Evolutionary conservation across 2,113 vertebrate species (phyloP), one percentile per base, ranked within the genome.

Genomic region (Salvator merianae): DNA sequence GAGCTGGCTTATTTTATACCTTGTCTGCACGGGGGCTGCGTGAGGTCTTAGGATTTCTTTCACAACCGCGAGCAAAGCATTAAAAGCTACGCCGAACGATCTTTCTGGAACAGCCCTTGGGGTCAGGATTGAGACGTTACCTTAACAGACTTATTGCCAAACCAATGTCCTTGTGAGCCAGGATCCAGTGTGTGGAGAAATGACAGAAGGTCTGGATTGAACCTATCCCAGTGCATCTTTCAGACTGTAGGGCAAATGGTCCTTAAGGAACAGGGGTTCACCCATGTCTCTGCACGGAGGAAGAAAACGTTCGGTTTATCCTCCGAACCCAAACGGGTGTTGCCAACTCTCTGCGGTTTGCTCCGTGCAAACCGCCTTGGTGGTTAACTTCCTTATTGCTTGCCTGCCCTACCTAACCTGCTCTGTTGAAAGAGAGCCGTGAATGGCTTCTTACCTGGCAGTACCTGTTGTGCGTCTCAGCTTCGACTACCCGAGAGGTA

Each of bases 1-100:
- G 92, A 89, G 88, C 88, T 89, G 90, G 86, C 92, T 94, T 93
- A 89, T 93, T 94, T 93, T 76, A 0, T 14, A 69, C 83, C 24
- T 73, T 91, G 91, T 95, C 90, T 92, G 90, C 92, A 93, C 93
- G 92, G 93, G 1, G 93, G 91, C 90, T 59, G 78, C 83, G 55
- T 75, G 55, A 65, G 59, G 30, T 85, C 84, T 86, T n/a, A n/a
- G 86, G 87, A 86, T 88, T 22, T 13, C 43, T 47, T 9, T 47
- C 43, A 47, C 43, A 47, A 9, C 43, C 10, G 43, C 10, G 43
- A 47, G 10, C 43, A 5, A 47, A 2, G 10, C 43, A 2, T 47
- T 47, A 5, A 47, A 47, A 47, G 43, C 43, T 7, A n/a, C n/a
- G n/a, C n/a, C n/a, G n/a, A n/a, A n/a, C n/a, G n/a, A n/a, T n/a